Percentiles rank a stretch among this genome's conserved stretches.
phyloP scores from a whole-genome alignment of 2,888 invertebrate genomes.

The Metalampra italica region DNA sequence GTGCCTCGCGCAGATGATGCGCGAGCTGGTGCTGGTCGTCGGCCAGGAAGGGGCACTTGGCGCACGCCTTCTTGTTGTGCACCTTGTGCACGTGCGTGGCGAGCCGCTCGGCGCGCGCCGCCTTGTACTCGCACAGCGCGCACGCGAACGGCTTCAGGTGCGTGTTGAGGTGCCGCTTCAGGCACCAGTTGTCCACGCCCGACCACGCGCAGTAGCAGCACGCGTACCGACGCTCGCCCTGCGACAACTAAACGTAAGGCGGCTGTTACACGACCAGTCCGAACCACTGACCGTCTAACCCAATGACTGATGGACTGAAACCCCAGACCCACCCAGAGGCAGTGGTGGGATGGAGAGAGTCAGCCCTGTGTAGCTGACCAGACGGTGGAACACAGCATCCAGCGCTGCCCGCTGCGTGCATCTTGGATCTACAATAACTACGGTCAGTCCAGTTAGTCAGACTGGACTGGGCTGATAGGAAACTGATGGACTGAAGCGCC shows the following conservation, averaged over 20 bases:
- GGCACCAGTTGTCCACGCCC: constrained; percentile 95
- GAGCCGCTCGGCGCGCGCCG: constrained; percentile 92
- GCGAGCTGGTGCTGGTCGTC: constrained; percentile 90
- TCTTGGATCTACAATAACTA: no score
- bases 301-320: no score
- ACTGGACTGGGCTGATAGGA: no score
- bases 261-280: not conserved
- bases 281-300: no score
- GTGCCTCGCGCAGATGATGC: constrained; percentile 86
- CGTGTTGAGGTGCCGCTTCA: constrained; percentile 94
- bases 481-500: no score
- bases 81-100: constrained; percentile 95
- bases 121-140: constrained; percentile 94
- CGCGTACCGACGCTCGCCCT: constrained; percentile 86
- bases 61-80: constrained; percentile 94
- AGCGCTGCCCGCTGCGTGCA: no score
- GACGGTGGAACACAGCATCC: no score
- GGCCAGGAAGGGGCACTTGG: constrained; percentile 91
- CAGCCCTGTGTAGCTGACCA: no score
- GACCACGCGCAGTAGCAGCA: constrained; percentile 96
- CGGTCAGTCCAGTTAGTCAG: no score
- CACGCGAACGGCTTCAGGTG: constrained; percentile 95
- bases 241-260: constrained; percentile 16
- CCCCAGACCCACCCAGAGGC: no score
- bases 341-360: no score